Conservation (phyloP, 1,140 invertebrate species). For the Cecropterus lyciades region DNA sequence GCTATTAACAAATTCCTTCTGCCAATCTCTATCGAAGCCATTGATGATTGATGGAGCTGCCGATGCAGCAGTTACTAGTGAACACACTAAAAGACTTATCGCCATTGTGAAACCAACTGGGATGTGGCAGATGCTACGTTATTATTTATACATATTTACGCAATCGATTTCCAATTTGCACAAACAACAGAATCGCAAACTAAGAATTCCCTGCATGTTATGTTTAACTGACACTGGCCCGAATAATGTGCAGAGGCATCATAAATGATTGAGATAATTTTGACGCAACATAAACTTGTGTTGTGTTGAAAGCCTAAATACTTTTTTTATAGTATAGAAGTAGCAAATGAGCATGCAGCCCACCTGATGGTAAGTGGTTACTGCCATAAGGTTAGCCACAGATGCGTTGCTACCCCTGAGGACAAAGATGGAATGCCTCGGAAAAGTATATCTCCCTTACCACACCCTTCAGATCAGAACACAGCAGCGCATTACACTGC, state of each 20-base stretch:
- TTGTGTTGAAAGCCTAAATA: too few species aligned
- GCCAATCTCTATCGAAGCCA: constrained; percentile 2
- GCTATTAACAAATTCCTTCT: constrained; percentile 11
- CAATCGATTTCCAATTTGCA: constrained; percentile 42
- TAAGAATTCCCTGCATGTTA: constrained; percentile 25
- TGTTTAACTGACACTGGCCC: constrained; percentile 45
- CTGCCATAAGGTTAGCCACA: too few species aligned
- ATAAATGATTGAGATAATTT: constrained; percentile 3
- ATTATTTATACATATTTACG: constrained; percentile 65
- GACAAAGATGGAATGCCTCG: too few species aligned
- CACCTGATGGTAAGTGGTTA: too few species aligned
- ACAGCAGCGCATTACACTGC: too few species aligned
- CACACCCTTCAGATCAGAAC: too few species aligned
- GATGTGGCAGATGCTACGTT: constrained; percentile 40
- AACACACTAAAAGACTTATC: constrained; percentile 45
- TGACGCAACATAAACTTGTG: constrained; percentile 12
- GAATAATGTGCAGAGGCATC: constrained; percentile 47
- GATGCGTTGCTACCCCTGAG: too few species aligned
- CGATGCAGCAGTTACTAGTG: constrained; percentile 36
- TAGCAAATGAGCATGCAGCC: too few species aligned
- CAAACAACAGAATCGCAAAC: constrained; percentile 23
- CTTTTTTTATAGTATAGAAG: too few species aligned
- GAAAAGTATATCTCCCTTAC: too few species aligned
- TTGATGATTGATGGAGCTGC: constrained; percentile 33
- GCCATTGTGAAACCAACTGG: constrained; percentile 52